Evolutionary conservation across 1,140 invertebrate species (phyloP), one percentile per base, ranked within the genome.

Genomic region (Dendroctonus valens): DNA sequence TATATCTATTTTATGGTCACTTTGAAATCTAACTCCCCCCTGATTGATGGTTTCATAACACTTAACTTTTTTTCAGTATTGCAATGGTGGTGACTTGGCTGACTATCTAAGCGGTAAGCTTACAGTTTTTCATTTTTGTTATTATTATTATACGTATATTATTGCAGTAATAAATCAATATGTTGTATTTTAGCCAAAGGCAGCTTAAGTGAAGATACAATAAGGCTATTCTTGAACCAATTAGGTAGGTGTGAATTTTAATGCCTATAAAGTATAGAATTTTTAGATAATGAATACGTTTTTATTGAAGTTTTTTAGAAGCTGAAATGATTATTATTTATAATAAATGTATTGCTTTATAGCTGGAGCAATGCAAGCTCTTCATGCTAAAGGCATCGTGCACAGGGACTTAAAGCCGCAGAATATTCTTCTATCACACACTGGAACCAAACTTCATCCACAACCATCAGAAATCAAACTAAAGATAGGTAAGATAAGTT

Each of bases 341-440:
- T 8, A n/a, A 26, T 12, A 15, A n/a, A 52, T 26, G 11, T 52
- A 11, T 48, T 57, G 49, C 42, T 54, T 54, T 66, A 58, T 57
- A 92, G 97, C 96, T 70, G 94, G 91, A 75, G 97, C 97, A 41
- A 97, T 99, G 94, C 90, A 94, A 79, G 96, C 96, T 12, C 83
- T 99, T 66, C 90, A 97, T 82, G 91, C 88, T 65, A 98, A 98
- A 84, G 96, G 94, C 74, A 96, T 99, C 75, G 95, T 99, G 53
- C 98, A 99, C 79, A 85, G 98, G 74, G 98, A 99, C 85, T 84
- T 99, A 73, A 99, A 99, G 80, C 96, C 96, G 67, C 96, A 98
- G 82, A 98, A 98, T 80, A 97, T 98, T 76, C 83, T 98, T 57
- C 82, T 98, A 51, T 92, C 91, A 78, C 91, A 97, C 80, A 87